These are phyloP conservation scores for Choristoneura rosaceana DNA, from an alignment of 2,888 invertebrate genomes.

Conservation along the genomic window DNA sequence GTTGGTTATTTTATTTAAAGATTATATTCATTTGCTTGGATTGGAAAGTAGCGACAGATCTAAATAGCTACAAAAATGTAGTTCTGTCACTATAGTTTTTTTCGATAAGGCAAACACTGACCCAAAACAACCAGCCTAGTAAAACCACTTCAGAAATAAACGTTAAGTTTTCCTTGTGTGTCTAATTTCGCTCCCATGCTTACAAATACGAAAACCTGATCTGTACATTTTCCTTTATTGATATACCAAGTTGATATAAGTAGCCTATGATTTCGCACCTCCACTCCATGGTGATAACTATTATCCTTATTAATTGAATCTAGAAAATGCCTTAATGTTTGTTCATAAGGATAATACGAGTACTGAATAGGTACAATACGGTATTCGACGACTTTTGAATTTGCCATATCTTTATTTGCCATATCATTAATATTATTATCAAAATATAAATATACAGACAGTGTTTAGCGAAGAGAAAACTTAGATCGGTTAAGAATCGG, in stretches of 20 bases:
- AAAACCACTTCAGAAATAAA: background rate
- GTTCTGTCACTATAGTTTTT: background rate
- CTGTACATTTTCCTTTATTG: conserved; percentile 1
- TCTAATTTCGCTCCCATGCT: background rate
- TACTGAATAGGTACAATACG: too few relatives aligned
- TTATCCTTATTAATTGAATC: background rate
- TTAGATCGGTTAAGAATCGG: too few relatives aligned
- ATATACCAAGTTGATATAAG: background rate
- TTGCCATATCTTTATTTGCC: too few relatives aligned
- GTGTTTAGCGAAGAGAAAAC: too few relatives aligned
- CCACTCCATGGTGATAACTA: background rate
- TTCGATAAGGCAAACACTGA: background rate
- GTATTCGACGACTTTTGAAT: too few relatives aligned
- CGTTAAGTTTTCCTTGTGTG: background rate
- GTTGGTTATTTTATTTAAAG: too few relatives aligned
- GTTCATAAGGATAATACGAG: background rate
- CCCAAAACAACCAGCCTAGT: background rate
- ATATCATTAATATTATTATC: too few relatives aligned
- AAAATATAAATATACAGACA: too few relatives aligned
- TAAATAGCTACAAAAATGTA: too few relatives aligned
- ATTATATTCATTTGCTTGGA: too few relatives aligned
- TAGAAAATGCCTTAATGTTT: background rate
- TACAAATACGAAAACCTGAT: background rate
- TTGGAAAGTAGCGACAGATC: too few relatives aligned
- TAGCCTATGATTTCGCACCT: background rate